A percentile compares a stretch with the other conserved stretches of the same genome.
phyloP scores from a whole-genome alignment of 2,113 vertebrate species.

The Thamnophis sirtalis region DNA sequence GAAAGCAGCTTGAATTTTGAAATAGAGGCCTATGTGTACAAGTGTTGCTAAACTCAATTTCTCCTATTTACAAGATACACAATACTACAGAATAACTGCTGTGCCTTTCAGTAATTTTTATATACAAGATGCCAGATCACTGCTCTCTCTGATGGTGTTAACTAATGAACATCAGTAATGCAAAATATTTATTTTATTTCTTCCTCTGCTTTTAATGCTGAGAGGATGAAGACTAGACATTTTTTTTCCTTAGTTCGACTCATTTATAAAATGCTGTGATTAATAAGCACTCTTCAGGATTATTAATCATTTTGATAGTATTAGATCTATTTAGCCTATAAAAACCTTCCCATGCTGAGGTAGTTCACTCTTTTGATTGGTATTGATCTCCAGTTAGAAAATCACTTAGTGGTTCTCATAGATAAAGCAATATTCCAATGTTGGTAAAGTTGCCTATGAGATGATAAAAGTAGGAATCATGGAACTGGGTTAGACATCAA shows the following conservation, averaged over 20 bases:
- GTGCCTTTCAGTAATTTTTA: not conserved
- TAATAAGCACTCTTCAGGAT: not conserved
- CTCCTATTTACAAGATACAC: not conserved
- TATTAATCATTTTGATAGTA: not conserved
- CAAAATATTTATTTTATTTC: not conserved
- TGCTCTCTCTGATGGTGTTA: not conserved
- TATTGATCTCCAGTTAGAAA: not conserved
- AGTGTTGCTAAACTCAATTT: not conserved
- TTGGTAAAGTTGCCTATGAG: not conserved
- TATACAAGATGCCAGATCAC: not conserved
- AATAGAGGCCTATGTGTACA: not conserved
- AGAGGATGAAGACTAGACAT: not conserved
- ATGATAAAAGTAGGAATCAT: not conserved
- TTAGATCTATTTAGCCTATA: not conserved
- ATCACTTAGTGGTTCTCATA: not conserved
- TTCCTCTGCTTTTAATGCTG: not conserved
- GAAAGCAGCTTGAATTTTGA: not conserved
- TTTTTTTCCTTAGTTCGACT: not conserved
- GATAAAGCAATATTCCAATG: not conserved
- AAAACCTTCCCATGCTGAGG: not conserved
- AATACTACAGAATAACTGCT: not conserved
- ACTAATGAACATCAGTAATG: not conserved
- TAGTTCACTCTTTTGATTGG: not conserved
- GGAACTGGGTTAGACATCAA: not conserved
- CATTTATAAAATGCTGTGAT: not conserved